Evolutionary conservation across 2,113 vertebrate genomes (phyloP).

Genomic region (Crotalus horridus): DNA sequence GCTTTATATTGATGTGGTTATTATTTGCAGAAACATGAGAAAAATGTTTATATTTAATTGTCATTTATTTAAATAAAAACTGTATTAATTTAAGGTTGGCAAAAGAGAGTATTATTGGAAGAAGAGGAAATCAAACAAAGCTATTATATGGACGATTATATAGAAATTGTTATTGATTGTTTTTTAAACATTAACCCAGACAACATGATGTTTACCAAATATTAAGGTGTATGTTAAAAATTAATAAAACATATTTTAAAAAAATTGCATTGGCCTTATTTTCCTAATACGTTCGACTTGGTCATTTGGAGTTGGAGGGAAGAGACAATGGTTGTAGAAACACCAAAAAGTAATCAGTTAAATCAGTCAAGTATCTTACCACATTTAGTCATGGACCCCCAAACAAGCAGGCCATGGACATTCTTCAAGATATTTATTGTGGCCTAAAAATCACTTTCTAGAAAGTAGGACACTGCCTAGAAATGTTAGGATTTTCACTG

Average conservation of each 20-base stretch:
- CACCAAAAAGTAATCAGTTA: neutral
- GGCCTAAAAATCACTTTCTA: neutral
- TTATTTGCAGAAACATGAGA: too few species aligned
- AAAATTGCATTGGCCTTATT: neutral
- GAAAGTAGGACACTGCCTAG: neutral
- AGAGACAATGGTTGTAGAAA: neutral
- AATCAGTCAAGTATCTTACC: neutral
- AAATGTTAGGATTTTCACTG: neutral
- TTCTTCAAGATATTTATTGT: neutral
- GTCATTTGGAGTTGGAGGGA: neutral
- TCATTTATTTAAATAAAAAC: too few species aligned
- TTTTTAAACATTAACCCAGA: too few species aligned
- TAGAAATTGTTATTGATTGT: too few species aligned
- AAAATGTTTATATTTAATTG: too few species aligned
- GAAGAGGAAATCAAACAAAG: too few species aligned
- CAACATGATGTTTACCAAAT: too few species aligned
- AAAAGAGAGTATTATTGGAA: too few species aligned
- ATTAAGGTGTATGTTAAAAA: too few species aligned
- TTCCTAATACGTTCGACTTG: neutral
- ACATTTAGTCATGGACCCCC: neutral
- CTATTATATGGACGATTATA: too few species aligned
- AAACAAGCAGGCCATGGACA: neutral
- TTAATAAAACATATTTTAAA: neutral
- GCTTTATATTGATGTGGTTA: too few species aligned
- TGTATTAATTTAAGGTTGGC: too few species aligned